Evolutionary conservation across 2,888 invertebrate species (phyloP).

Genomic region (Rhogogaster chlorosoma): DNA sequence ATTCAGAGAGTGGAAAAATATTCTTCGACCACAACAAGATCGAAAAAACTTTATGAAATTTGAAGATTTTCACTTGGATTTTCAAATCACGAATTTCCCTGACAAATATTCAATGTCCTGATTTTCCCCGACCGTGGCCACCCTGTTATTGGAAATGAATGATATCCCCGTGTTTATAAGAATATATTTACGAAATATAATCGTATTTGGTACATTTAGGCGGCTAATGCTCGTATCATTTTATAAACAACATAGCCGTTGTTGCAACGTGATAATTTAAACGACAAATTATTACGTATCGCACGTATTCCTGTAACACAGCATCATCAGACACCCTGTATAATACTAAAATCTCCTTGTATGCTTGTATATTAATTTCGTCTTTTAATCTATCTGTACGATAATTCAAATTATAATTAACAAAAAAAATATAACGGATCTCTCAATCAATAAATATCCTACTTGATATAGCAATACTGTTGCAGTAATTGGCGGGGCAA

Average conservation of each 20-base stretch:
- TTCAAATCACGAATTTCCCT: no score
- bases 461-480: not conserved
- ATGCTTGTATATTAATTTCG: not conserved
- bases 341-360: not conserved
- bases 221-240: not conserved
- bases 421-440: not conserved
- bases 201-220: not conserved
- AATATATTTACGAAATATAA: constrained; percentile 17
- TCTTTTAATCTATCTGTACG: not conserved
- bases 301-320: not conserved
- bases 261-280: not conserved
- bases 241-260: not conserved
- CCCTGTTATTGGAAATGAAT: not conserved
- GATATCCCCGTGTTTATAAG: constrained; percentile 3
- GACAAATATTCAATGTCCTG: no score
- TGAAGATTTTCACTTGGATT: no score
- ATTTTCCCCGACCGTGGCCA: no score
- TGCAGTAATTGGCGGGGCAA: not conserved
- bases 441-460: not conserved
- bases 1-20: no score
- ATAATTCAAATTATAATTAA: not conserved
- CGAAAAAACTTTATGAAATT: no score
- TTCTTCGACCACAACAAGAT: no score
- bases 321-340: not conserved
- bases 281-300: not conserved